A percentile compares a stretch with the other conserved stretches of the same genome.
Evolutionary conservation across 2,888 invertebrate species (phyloP).

Genomic region (Hemicrepidius hirtus): DNA sequence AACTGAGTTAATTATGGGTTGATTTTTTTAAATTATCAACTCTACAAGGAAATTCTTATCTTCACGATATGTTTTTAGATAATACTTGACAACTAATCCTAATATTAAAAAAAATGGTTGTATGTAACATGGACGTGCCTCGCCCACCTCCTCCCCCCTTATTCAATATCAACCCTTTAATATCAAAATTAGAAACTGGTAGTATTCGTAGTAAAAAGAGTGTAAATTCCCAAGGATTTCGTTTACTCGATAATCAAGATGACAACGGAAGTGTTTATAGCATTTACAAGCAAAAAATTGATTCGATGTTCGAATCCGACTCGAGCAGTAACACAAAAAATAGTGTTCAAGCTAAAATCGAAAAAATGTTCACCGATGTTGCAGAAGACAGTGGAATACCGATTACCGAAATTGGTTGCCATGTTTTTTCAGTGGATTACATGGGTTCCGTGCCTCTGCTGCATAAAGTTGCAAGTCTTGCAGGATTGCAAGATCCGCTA

Average conservation of each 20-base stretch:
- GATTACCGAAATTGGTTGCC: conserved; percentile 73
- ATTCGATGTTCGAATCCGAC: conserved; percentile 82
- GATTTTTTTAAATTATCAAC: too few relatives aligned
- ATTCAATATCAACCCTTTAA: conserved; percentile 3
- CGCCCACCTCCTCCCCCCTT: conserved; percentile 67
- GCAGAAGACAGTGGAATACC: conserved; percentile 76
- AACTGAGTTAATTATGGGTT: too few relatives aligned
- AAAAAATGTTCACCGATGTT: conserved; percentile 88
- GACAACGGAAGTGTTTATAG: conserved; percentile 74
- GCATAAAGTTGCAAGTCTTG: conserved; percentile 87
- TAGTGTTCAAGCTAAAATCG: conserved; percentile 89
- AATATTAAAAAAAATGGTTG: conserved; percentile 52
- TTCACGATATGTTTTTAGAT: conserved; percentile 9
- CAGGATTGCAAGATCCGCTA: conserved; percentile 88
- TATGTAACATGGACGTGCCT: conserved; percentile 67
- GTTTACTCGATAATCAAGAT: conserved; percentile 64
- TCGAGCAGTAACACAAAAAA: conserved; percentile 75
- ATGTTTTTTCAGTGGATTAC: conserved; percentile 83
- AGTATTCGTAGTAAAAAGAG: conserved; percentile 63
- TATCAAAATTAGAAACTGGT: conserved; percentile 54
- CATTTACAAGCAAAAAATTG: conserved; percentile 88
- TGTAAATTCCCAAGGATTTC: conserved; percentile 65
- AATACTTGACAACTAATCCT: not conserved
- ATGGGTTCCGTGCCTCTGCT: conserved; percentile 87
- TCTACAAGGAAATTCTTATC: not conserved